phyloP scores from a whole-genome alignment of 2,888 invertebrate species.

The Phorcus lineatus region DNA sequence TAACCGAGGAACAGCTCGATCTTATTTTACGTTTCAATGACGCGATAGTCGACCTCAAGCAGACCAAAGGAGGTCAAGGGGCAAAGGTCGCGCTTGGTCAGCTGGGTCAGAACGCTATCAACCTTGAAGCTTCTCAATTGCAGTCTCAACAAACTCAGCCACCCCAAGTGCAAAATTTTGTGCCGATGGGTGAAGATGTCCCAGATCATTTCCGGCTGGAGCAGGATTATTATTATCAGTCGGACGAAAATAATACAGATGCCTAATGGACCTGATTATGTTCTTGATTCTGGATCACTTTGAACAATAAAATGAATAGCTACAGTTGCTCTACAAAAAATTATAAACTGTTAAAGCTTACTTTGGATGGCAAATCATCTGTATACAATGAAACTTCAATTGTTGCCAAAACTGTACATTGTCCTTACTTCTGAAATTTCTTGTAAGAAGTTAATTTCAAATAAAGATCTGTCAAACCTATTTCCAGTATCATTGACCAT shows the following conservation, averaged over 20 bases:
- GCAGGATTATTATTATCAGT: neutral
- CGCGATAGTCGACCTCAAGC: constrained; percentile 34
- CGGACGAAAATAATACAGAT: neutral
- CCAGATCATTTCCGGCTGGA: neutral
- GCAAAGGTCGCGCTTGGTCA: constrained; percentile 4
- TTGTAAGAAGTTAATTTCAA: too few species aligned
- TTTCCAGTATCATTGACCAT: too few species aligned
- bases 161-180: neutral
- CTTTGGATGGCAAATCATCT: too few species aligned
- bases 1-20: constrained; percentile 48
- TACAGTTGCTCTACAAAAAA: too few species aligned
- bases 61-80: neutral
- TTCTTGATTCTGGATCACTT: neutral
- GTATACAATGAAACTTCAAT: too few species aligned
- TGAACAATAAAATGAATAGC: neutral
- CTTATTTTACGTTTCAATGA: constrained; percentile 54
- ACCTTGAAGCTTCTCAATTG: too few species aligned
- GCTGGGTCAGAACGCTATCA: neutral
- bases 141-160: too few species aligned
- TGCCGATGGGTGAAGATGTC: constrained; percentile 9
- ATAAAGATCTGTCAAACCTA: too few species aligned
- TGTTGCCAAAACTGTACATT: too few species aligned
- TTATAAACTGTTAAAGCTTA: too few species aligned
- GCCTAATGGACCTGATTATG: too few species aligned
- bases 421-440: too few species aligned